Conservation (phyloP, 2,797 vertebrate genomes). For the Luscinia luscinia region DNA sequence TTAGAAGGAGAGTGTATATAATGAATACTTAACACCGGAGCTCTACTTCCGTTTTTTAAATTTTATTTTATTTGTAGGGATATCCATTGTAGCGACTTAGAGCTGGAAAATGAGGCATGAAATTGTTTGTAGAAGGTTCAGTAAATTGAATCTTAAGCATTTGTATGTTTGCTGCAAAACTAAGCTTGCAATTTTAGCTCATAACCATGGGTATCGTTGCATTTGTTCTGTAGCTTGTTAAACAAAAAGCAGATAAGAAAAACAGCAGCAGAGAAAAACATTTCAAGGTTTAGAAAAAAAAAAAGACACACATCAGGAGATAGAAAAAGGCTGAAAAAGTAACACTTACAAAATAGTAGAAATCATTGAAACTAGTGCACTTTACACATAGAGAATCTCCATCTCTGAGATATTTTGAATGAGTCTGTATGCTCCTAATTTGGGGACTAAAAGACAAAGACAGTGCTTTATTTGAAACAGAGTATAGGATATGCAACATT, state of each 20-base stretch:
- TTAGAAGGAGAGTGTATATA: constrained; percentile 66
- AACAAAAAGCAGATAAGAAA: constrained; percentile 2
- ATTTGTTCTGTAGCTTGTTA: constrained; percentile 34
- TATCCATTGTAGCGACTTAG: constrained; percentile 67
- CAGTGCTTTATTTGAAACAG: not conserved
- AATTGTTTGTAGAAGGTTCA: constrained; percentile 73
- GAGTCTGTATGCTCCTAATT: not conserved
- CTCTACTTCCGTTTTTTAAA: constrained; percentile 25
- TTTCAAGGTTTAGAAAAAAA: not conserved
- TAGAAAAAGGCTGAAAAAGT: not conserved
- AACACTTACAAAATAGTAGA: not conserved
- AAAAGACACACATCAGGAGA: not conserved
- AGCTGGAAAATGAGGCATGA: constrained; percentile 75
- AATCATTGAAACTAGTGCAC: not conserved
- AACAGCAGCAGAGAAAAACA: not conserved
- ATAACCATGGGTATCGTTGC: not conserved
- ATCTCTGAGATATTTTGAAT: not conserved
- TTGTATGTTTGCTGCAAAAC: constrained; percentile 35
- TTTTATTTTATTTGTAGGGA: not conserved
- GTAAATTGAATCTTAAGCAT: constrained; percentile 66
- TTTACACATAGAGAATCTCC: not conserved
- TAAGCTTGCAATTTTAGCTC: constrained; percentile 36
- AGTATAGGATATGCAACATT: not conserved
- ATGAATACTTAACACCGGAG: constrained; percentile 68
- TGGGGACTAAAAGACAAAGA: not conserved